These are phyloP conservation scores for Falco cherrug DNA, from an alignment of 2,797 vertebrate genomes.

Conservation along the genomic window DNA sequence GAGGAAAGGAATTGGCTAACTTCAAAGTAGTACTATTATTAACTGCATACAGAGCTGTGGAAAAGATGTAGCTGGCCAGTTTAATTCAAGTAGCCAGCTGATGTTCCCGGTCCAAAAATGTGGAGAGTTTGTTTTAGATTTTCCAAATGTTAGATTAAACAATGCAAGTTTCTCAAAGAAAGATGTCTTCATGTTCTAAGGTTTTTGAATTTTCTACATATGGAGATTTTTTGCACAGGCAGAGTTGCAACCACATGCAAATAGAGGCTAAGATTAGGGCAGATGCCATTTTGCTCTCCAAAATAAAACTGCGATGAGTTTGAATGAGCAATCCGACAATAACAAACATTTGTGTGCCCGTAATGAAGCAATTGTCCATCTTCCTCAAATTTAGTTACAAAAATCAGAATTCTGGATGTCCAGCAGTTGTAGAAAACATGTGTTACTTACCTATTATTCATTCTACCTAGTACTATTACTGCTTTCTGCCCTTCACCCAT, in stretches of 20 bases:
- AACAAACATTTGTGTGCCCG: background rate
- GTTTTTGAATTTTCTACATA: background rate
- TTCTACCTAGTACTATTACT: background rate
- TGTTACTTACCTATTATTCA: background rate
- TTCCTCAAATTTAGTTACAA: background rate
- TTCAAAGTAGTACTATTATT: conserved; percentile 42
- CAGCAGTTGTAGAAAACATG: background rate
- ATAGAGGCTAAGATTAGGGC: background rate
- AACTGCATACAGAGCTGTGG: conserved; percentile 18
- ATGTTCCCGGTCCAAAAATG: background rate
- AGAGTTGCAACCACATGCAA: background rate
- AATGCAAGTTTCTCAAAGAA: background rate
- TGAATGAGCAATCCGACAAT: background rate
- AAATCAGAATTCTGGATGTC: background rate
- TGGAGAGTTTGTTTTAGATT: background rate
- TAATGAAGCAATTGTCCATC: background rate
- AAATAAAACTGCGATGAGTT: background rate
- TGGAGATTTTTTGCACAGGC: background rate
- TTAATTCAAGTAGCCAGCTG: conserved; percentile 31
- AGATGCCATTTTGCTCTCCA: background rate
- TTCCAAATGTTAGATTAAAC: conserved; percentile 2
- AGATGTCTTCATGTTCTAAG: background rate
- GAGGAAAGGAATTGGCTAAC: conserved; percentile 33
- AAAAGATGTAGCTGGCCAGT: conserved; percentile 21
- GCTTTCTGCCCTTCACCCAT: background rate